phyloP scores from a whole-genome alignment of 2,113 vertebrate genomes.

The Nyctereutes procyonoides region DNA sequence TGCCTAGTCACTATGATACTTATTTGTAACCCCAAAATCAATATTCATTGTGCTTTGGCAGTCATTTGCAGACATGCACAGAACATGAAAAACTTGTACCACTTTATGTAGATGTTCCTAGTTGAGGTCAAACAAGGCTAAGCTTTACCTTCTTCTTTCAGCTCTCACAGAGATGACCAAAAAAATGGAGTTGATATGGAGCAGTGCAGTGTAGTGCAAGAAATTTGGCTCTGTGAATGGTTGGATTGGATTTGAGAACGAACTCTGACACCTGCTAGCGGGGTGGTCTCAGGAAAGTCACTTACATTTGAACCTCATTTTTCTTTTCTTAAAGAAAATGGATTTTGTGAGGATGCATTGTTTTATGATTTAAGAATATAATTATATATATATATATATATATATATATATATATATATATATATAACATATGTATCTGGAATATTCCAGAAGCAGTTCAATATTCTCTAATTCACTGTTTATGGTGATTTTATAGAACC shows the following conservation, averaged over 20 bases:
- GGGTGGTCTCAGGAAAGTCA: neutral
- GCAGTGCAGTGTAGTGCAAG: neutral
- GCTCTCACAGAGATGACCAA: neutral
- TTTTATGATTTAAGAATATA: neutral
- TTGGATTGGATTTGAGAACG: neutral
- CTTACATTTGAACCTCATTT: neutral
- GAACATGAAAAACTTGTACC: neutral
- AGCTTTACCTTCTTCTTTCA: neutral
- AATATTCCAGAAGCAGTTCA: neutral
- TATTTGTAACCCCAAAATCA: neutral
- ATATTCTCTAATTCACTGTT: neutral
- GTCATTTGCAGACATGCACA: neutral
- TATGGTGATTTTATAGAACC: neutral
- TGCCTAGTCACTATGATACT: neutral
- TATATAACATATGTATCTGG: neutral
- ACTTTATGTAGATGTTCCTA: neutral
- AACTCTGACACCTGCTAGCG: neutral
- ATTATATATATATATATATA: no score
- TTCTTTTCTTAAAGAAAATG: neutral
- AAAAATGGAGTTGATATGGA: neutral
- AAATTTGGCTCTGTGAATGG: neutral
- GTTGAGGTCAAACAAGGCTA: neutral
- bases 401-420: accelerated
- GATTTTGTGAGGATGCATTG: neutral
- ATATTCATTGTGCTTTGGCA: neutral